Percentiles rank a stretch among this genome's conserved stretches.
Conservation (phyloP, 2,113 vertebrate species). For the Thomomys bottae region DNA sequence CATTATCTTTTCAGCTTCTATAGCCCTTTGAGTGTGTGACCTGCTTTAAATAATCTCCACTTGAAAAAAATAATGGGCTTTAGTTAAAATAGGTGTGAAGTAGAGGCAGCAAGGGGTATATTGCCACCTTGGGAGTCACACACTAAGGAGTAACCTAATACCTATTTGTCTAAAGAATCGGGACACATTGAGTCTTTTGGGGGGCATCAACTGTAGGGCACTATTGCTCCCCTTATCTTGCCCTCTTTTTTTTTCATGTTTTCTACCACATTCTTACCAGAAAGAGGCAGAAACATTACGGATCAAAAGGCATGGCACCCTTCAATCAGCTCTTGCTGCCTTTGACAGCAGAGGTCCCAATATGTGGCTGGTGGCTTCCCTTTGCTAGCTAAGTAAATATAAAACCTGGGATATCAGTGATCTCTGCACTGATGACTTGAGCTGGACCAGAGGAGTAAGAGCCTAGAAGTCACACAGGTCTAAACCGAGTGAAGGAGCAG, state of each 20-base stretch:
- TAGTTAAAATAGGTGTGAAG: not conserved
- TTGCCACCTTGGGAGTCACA: not conserved
- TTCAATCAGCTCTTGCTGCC: not conserved
- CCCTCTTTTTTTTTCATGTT: not conserved
- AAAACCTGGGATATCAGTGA: not conserved
- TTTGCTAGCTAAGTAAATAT: not conserved
- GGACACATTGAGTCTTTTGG: too few relatives aligned
- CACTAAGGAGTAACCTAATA: not conserved
- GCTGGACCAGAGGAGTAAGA: not conserved
- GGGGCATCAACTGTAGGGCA: too few relatives aligned
- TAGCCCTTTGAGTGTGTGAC: not conserved
- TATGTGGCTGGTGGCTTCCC: not conserved
- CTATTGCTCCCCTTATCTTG: not conserved
- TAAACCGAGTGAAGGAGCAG: not conserved
- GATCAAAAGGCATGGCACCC: not conserved
- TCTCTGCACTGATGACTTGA: not conserved
- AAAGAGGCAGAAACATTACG: not conserved
- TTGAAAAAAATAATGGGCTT: not conserved
- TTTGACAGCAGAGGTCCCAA: not conserved
- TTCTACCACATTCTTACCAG: not conserved
- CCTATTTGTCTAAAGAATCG: not conserved
- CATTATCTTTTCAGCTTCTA: not conserved
- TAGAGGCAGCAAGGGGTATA: too few relatives aligned
- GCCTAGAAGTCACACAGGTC: not conserved
- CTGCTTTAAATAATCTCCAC: constrained; percentile 3